Evolutionary conservation across 1,140 invertebrate genomes (phyloP).

Genomic region (Achatina immaculata): DNA sequence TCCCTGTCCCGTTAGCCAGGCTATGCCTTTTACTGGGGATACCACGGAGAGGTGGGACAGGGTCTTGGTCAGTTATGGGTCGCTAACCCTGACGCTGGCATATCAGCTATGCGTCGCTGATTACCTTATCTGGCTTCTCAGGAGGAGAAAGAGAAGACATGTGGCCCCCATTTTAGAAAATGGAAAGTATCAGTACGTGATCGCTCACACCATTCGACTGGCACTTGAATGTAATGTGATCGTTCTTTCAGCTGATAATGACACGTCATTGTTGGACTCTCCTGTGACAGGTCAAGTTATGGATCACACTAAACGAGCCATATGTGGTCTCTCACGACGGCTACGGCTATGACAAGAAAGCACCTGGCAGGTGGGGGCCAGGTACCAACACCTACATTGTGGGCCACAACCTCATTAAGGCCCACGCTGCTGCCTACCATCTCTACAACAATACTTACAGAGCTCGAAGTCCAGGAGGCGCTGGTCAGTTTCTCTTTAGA

Average conservation of each 20-base stretch:
- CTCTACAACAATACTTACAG: constrained; percentile 55
- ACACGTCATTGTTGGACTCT: background rate
- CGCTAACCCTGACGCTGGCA: too few species aligned
- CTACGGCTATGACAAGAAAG: constrained; percentile 54
- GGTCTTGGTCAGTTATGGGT: too few species aligned
- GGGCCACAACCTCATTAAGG: constrained; percentile 60
- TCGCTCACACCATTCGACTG: too few species aligned
- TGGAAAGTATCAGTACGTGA: too few species aligned
- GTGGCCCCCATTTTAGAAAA: too few species aligned
- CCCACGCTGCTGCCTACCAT: constrained; percentile 62
- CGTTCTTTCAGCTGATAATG: background rate
- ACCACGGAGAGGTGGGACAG: too few species aligned
- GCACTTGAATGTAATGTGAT: background rate
- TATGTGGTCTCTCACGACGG: constrained; percentile 52
- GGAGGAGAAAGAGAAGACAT: background rate
- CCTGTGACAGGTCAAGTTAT: constrained; percentile 64
- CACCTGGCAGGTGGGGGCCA: constrained; percentile 51
- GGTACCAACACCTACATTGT: constrained; percentile 51
- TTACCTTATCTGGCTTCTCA: background rate
- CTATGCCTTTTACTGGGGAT: too few species aligned
- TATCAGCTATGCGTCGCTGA: too few species aligned
- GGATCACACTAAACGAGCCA: constrained; percentile 72
- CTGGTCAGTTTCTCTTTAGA: background rate
- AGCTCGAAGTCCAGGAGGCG: background rate
- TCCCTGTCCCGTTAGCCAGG: too few species aligned